phyloP scores from a whole-genome alignment of 2,797 vertebrate genomes.

The Meda fulgida region DNA sequence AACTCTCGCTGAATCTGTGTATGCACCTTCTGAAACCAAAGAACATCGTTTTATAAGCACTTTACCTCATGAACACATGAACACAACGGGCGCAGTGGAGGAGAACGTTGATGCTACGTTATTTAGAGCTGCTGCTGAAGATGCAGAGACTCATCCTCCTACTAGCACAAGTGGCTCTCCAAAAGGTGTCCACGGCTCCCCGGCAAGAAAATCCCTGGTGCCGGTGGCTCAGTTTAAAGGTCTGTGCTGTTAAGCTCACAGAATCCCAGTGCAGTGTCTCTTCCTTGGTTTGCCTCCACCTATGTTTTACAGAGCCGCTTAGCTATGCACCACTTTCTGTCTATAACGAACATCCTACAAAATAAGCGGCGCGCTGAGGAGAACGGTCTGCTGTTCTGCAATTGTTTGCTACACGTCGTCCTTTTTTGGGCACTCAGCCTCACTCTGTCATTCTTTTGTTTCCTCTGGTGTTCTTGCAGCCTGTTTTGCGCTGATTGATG shows the following conservation, averaged over 20 bases:
- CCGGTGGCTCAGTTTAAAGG: slow-evolving; percentile 78
- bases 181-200: slow-evolving; percentile 65
- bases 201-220: slow-evolving; percentile 77
- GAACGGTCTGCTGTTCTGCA: slow-evolving; percentile 57
- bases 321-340: slow-evolving; percentile 70
- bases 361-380: slow-evolving; percentile 62
- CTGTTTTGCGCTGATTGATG: slow-evolving; percentile 53
- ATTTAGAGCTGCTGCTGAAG: slow-evolving; percentile 37
- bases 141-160: slow-evolving; percentile 64
- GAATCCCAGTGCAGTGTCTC: slow-evolving; percentile 66
- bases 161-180: slow-evolving; percentile 59
- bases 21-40: slow-evolving; percentile 17
- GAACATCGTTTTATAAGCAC: not conserved
- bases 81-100: not conserved
- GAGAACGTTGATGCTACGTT: not conserved
- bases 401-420: slow-evolving; percentile 32
- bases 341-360: slow-evolving; percentile 56
- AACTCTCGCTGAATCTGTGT: not conserved
- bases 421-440: slow-evolving; percentile 67
- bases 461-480: slow-evolving; percentile 67
- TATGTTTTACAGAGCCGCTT: slow-evolving; percentile 72
- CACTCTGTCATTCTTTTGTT: slow-evolving; percentile 64
- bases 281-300: slow-evolving; percentile 72
- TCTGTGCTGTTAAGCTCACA: slow-evolving; percentile 69
- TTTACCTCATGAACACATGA: not conserved